Base-by-base conservation (phyloP, 2,113 vertebrate genomes). In the Podiceps cristatus region DNA sequence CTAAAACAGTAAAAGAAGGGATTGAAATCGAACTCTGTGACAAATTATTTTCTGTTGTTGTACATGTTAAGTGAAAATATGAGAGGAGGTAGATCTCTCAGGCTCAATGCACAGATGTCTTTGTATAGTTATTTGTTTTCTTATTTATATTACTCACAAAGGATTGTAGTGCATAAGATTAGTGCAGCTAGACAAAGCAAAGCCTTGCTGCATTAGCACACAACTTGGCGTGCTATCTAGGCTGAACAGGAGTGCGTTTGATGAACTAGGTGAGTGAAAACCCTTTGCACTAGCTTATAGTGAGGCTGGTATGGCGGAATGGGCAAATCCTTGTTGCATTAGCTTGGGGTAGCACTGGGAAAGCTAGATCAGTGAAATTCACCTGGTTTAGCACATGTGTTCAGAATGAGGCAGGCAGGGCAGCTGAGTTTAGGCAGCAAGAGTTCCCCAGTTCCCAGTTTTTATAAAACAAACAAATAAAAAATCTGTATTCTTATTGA, bases 171-270 rank as follows among this genome's bases (percentile, higher is more conserved):
- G 49, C 49, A 44, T 75, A 56, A 72, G 69, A 85, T 96, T 60
- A 96, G 84, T 82, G 93, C 90, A 91, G 69, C 77, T 68, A 91
- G 77, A 75, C 35, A 91, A 87, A 82, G 53, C 29, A 95, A 94
- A 96, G 69, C 80, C 69, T 79, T 69, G 35, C 62, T 94, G 69
- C 60, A 73, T 82, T 91, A 91, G 27, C 35, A 64, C 58, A 78
- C n/a, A 29, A 49, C 49, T 87, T 81, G 81, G 20, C 69, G 56
- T 27, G 44, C 13, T 82, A 11, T 82, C 69, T 85, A 56, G 25
- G 27, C 52, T 67, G 80, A 80, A 19, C 44, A 79, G 53, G 53
- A 89, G 17, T 18, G 31, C 55, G 11, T 49, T 20, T 91, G 84
- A 72, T 47, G 40, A 91, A 29, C 27, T 7, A 37, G 16, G 8